Base-by-base conservation (phyloP, 2,797 vertebrate species). In the Leontopithecus rosalia region DNA sequence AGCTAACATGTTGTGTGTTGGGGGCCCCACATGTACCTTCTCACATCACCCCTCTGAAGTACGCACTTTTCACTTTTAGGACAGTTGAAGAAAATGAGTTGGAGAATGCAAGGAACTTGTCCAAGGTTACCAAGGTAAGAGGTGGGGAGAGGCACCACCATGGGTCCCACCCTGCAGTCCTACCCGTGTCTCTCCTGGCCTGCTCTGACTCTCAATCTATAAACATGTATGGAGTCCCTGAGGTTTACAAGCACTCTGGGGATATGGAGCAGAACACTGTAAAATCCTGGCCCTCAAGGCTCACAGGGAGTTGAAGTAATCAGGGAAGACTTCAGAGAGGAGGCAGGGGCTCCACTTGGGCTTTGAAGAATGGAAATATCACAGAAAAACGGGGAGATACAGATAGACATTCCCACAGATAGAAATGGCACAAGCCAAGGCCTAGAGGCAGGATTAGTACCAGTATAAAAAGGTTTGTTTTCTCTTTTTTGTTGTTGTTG, bases 21-120 rank as follows among this genome's bases (percentile, higher is more conserved):
- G 48, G 20, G 41, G 46, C 46, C 48, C 30, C 6, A 2, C 3
- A 1, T 2, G n/a, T 1, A 0, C 30, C n/a, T 57, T 20, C 43
- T 82, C 57, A 70, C 19, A 12, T 57, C 87, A 72, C 2, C n/a
- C 17, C 28, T 73, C 64, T 50, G 36, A 75, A 77, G n/a, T 4
- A 17, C 43, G 9, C 28, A 19, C 43, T 55, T 91, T 58, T 46
- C 36, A n/a, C 30, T 83, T 36, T 58, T 22, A 39, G 36, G 46
- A 9, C 72, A 72, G 22, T 67, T 57, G 41, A 85, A 64, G 61
- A 91, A 55, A 73, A 55, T 24, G 79, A 96, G n/a, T 72, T 13
- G 28, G 24, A 91, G 86, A 93, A 95, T 85, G 41, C 33, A 79
- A 85, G 33, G 52, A 33, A 92, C 24, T 73, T 10, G 48, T 28